phyloP scores from a whole-genome alignment of 2,888 invertebrate genomes.

The Artemia sinica region DNA sequence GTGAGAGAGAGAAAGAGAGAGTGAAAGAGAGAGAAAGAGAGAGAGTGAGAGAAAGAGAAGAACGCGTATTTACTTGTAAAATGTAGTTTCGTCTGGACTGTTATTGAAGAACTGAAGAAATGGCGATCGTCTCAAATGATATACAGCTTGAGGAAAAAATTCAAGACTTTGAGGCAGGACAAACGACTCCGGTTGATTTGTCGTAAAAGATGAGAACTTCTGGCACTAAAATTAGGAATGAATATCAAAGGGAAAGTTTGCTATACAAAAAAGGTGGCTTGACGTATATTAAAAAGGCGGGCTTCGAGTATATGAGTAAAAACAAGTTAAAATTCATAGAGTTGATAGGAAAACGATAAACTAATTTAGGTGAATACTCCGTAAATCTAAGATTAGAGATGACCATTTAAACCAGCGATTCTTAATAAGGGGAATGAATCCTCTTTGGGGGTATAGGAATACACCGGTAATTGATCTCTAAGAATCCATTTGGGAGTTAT shows the following conservation, averaged over 20 bases:
- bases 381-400: conserved; percentile 7
- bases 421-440: too few species aligned
- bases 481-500: too few species aligned
- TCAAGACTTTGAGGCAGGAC: conserved; percentile 90
- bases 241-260: conserved; percentile 16
- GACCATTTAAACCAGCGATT: conserved; percentile 1
- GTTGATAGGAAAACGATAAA: not conserved
- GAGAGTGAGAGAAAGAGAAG: too few species aligned
- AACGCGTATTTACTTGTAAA: conserved; percentile 51
- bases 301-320: not conserved
- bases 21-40: conserved; percentile 22
- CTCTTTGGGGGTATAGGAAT: too few species aligned
- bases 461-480: too few species aligned
- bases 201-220: conserved; percentile 95
- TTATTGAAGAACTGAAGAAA: conserved; percentile 99
- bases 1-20: too few species aligned
- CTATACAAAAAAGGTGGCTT: not conserved
- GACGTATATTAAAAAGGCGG: conserved; percentile 7
- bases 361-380: not conserved
- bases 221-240: conserved; percentile 56
- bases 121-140: conserved; percentile 90
- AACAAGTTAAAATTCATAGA: not conserved
- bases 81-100: conserved; percentile 97
- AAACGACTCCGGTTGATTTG: conserved; percentile 93
- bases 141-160: conserved; percentile 98